phyloP scores from a whole-genome alignment of 2,888 invertebrate species.

The Prenolepis imparis region DNA sequence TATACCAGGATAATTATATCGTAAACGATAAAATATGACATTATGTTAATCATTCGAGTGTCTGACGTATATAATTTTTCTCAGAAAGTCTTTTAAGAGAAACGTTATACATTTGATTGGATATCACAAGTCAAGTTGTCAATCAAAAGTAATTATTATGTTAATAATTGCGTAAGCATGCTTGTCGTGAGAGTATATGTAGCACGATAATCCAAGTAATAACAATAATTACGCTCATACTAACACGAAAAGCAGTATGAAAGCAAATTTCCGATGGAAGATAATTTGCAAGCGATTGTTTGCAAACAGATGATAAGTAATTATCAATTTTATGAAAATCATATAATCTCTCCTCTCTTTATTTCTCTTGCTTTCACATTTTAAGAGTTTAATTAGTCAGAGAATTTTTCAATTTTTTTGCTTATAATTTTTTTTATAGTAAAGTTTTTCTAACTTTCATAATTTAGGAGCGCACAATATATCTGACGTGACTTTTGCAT shows the following conservation, averaged over 20 bases:
- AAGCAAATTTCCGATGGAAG: background rate
- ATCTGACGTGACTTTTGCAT: background rate
- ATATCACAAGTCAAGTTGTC: background rate
- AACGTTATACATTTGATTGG: background rate
- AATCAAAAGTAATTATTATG: slow-evolving; percentile 30
- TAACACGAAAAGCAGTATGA: background rate
- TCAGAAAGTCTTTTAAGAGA: slow-evolving; percentile 11
- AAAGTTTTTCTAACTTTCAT: background rate
- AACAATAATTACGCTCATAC: slow-evolving; percentile 8
- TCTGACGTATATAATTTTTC: slow-evolving; percentile 25
- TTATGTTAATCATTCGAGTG: slow-evolving; percentile 29
- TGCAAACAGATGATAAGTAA: background rate
- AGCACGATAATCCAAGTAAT: slow-evolving; percentile 29
- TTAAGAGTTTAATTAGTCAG: background rate
- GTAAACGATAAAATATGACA: slow-evolving; percentile 16
- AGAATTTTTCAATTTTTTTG: background rate
- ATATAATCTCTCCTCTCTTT: background rate
- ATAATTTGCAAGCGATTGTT: slow-evolving; percentile 10
- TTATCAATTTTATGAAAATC: background rate
- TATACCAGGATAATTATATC: slow-evolving; percentile 33
- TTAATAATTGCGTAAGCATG: slow-evolving; percentile 39
- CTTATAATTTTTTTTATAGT: background rate
- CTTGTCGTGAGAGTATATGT: slow-evolving; percentile 13
- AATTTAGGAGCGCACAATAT: background rate
- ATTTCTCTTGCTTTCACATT: background rate